These are phyloP conservation scores for Alligator mississippiensis DNA, from an alignment of 2,113 vertebrate species.

Conservation along the genomic window DNA sequence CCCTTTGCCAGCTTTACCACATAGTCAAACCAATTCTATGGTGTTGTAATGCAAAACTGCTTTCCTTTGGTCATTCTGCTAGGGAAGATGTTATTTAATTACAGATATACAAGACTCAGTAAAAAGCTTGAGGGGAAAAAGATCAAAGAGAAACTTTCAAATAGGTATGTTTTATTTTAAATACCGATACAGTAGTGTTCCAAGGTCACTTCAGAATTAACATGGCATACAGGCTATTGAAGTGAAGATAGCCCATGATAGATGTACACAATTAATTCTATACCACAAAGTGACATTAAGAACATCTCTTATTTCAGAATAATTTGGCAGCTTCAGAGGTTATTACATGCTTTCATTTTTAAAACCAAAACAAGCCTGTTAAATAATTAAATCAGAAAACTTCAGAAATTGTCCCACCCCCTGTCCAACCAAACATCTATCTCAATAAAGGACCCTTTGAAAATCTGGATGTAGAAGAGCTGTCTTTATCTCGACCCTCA, in stretches of 20 bases:
- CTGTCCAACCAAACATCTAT: neutral
- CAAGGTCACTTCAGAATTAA: constrained; percentile 82
- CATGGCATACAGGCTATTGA: constrained; percentile 72
- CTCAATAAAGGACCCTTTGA: constrained; percentile 77
- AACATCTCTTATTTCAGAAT: constrained; percentile 14
- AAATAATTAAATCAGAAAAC: constrained; percentile 46
- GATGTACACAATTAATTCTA: constrained; percentile 49
- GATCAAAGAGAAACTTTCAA: constrained; percentile 73
- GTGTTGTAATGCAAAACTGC: constrained; percentile 35
- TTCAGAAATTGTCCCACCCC: constrained; percentile 7
- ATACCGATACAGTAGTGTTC: constrained; percentile 58
- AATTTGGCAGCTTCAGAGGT: constrained; percentile 64
- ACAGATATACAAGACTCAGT: constrained; percentile 38
- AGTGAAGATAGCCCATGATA: constrained; percentile 68
- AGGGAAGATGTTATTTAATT: constrained; percentile 61
- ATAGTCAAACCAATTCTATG: constrained; percentile 42
- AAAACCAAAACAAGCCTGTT: constrained; percentile 5
- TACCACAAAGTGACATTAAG: constrained; percentile 12
- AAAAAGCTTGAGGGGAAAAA: constrained; percentile 62
- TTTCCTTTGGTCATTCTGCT: constrained; percentile 56
- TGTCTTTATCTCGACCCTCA: constrained; percentile 76
- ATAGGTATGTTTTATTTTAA: constrained; percentile 68
- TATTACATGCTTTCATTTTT: constrained; percentile 34
- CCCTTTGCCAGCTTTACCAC: constrained; percentile 17
- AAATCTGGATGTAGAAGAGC: constrained; percentile 43